A percentile compares a stretch with the other conserved stretches of the same genome.
phyloP scores from a whole-genome alignment of 92 coral and sea anemone genomes.

The Palythoa caribaeorum region DNA sequence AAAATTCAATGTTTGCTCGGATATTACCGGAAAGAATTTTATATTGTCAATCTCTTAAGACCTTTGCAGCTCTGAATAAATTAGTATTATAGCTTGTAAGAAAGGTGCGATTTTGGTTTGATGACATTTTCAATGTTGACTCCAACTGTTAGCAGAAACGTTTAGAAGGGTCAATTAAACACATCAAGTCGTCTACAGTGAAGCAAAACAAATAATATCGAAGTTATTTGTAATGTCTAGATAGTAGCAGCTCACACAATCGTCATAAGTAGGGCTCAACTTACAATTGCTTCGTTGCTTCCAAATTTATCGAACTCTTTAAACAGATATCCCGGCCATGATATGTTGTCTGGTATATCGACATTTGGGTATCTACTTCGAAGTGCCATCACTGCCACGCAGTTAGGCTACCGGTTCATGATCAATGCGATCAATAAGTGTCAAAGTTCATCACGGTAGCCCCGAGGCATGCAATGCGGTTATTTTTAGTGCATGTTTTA shows the following conservation, averaged over 20 bases:
- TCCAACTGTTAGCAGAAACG: too few species aligned
- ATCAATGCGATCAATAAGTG: background rate
- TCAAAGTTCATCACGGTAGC: too few species aligned
- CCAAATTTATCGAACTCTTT: slow-evolving; percentile 78
- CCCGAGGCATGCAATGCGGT: too few species aligned
- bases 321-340: slow-evolving; percentile 85
- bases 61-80: background rate
- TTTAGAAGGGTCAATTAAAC: too few species aligned
- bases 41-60: background rate
- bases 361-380: slow-evolving; percentile 77
- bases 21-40: too few species aligned
- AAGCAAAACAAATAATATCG: background rate
- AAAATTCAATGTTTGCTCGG: too few species aligned
- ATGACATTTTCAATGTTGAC: too few species aligned
- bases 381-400: background rate
- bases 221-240: background rate
- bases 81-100: background rate
- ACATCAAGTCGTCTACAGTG: too few species aligned
- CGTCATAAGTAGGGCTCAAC: slow-evolving; percentile 19
- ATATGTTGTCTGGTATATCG: slow-evolving; percentile 74
- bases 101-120: background rate
- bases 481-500: too few species aligned
- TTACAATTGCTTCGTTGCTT: slow-evolving; percentile 79
- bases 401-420: background rate
- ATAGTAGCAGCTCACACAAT: background rate